Evolutionary conservation across 64 coral and sea anemone genomes (phyloP).

Genomic region (Stichodactyla mertensii): DNA sequence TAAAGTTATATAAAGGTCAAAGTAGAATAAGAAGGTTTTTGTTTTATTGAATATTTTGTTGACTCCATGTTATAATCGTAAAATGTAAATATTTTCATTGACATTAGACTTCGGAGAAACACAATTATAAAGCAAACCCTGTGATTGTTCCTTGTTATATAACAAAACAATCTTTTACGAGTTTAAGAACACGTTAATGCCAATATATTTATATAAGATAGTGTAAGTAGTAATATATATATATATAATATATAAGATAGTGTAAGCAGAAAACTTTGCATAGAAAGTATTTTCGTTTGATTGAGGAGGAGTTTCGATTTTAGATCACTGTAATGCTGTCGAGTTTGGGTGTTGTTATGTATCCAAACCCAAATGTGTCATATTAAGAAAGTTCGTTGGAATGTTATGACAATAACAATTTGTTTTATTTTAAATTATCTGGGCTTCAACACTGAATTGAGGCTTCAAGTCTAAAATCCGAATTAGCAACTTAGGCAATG

Average conservation of each 20-base stretch:
- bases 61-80: not conserved
- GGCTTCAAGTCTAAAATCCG: not conserved
- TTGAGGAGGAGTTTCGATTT: not conserved
- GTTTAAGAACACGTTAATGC: not conserved
- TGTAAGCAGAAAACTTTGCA: not conserved
- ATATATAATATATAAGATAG: no score
- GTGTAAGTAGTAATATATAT: not conserved
- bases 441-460: not conserved
- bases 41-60: not conserved
- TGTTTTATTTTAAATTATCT: not conserved
- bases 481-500: not conserved
- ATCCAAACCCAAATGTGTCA: not conserved
- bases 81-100: constrained; percentile 22
- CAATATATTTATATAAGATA: no score
- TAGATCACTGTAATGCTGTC: not conserved
- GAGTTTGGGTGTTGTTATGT: not conserved
- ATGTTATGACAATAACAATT: constrained; percentile 26
- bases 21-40: not conserved
- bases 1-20: not conserved
- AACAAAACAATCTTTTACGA: not conserved
- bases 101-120: not conserved
- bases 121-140: not conserved
- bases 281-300: no score
- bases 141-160: not conserved
- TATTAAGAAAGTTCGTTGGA: constrained; percentile 14